A percentile compares a stretch with the other conserved stretches of the same genome.
These are phyloP conservation scores for Stenotaenia linearis DNA, from an alignment of 2,888 invertebrate species.

Conservation along the genomic window DNA sequence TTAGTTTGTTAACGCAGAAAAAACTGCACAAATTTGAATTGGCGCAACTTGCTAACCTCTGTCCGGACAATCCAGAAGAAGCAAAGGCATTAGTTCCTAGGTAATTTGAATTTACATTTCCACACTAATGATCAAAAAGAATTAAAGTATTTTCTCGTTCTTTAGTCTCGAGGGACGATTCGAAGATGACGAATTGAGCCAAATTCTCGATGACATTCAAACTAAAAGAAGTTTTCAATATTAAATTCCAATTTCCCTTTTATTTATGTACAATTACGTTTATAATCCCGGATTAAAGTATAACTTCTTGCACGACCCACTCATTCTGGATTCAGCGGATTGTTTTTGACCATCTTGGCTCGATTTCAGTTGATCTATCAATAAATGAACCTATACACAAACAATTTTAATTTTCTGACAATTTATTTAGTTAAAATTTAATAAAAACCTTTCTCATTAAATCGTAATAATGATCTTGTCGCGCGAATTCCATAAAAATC, in stretches of 20 bases:
- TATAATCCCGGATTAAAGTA: not conserved
- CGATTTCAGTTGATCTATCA: not conserved
- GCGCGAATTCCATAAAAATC: not conserved
- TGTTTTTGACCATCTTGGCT: not conserved
- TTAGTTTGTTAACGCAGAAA: constrained; percentile 82
- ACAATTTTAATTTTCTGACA: too few relatives aligned
- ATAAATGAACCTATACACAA: not conserved
- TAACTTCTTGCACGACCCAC: not conserved
- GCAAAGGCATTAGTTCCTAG: constrained; percentile 94
- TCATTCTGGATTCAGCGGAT: not conserved
- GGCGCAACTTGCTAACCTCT: constrained; percentile 94
- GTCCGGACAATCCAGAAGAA: constrained; percentile 97
- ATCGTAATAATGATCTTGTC: not conserved
- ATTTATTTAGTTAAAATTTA: too few relatives aligned
- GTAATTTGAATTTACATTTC: too few relatives aligned
- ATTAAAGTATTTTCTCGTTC: constrained; percentile 35
- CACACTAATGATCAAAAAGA: too few relatives aligned
- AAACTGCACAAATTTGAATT: constrained; percentile 97
- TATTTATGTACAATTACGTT: not conserved
- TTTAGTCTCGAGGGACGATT: constrained; percentile 84
- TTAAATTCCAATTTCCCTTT: constrained; percentile 55
- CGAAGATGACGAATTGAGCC: constrained; percentile 95
- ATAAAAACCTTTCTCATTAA: not conserved
- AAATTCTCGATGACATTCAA: constrained; percentile 94
- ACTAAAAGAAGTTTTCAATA: constrained; percentile 97